Conservation (phyloP, 2,113 vertebrate species). For the Drymodes brunneopygia region DNA sequence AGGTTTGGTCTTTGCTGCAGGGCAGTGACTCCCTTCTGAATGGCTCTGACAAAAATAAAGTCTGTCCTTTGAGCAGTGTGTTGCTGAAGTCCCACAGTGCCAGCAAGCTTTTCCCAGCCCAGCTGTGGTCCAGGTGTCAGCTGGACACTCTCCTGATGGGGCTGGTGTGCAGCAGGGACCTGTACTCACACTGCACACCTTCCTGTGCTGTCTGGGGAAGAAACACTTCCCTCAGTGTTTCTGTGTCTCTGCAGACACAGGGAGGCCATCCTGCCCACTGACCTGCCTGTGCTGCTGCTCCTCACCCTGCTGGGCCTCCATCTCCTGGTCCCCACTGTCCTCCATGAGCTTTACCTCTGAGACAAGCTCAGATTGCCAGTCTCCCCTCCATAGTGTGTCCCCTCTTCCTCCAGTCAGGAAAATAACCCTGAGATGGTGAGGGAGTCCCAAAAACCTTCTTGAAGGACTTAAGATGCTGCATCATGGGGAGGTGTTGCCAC, state of each 20-base stretch:
- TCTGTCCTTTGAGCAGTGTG: neutral
- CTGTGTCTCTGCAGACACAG: neutral
- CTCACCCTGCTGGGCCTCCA: accelerated
- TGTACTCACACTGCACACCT: neutral
- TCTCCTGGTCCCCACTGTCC: neutral
- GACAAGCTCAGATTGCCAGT: neutral
- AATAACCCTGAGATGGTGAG: neutral
- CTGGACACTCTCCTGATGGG: accelerated
- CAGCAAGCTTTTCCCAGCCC: neutral
- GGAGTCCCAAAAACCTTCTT: neutral
- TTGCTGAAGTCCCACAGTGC: neutral
- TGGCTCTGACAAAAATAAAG: neutral
- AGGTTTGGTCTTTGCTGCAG: neutral
- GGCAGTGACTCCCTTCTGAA: neutral
- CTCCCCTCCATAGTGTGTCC: neutral
- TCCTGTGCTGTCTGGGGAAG: accelerated
- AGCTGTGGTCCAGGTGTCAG: neutral
- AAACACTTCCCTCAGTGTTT: accelerated
- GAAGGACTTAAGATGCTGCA: accelerated
- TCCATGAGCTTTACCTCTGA: neutral
- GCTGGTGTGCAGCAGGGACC: accelerated
- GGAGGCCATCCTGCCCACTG: neutral
- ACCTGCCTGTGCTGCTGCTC: neutral
- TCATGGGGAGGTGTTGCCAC: neutral
- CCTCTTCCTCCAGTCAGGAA: neutral